Evolutionary conservation across 2,888 invertebrate genomes (phyloP), one percentile per base, ranked within the genome.

Genomic region (Philonicus albiceps): DNA sequence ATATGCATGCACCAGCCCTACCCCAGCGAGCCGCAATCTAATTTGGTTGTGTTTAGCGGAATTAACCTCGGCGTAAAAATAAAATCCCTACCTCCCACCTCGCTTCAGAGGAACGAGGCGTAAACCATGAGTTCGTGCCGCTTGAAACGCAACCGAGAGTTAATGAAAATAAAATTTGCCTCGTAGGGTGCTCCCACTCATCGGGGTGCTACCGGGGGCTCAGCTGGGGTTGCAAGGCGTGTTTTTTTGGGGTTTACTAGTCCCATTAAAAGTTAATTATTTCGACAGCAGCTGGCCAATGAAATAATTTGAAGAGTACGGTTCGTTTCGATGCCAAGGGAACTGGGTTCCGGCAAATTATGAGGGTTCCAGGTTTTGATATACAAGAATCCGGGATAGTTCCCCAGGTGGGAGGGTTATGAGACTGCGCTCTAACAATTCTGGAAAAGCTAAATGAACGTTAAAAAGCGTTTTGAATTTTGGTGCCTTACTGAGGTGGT

Each of bases 211-310:
- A n/a, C 37, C 19, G 30, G 49, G 22, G 43, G 40, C 19, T 37
- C 53, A 11, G 27, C 19, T 64, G 64, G 64, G 64, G 64, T 27
- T 64, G 78, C 27, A 31, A 19, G 76, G 22, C 22, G n/a, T 78
- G 49, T 78, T 78, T n/a, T n/a, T n/a, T n/a, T 49, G 49, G 49
- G 49, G 19, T 76, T 78, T 43, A 78, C 49, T 78, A 49, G 22
- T 78, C 49, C 49, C 78, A 78, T 43, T 78, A 43, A 78, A 78
- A 78, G 76, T 78, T 78, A 78, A 78, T 78, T 78, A 64, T 40
- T 40, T 22, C 37, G 37, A 40, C 76, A 40, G 37, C 76, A 76
- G 19, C 40, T 37, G 40, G 16, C 34, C 34, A 76, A 22, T 76
- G 34, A 64, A 64, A 64, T 64, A 64, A 64, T 64, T 64, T 64